Percentiles rank a stretch among this genome's conserved stretches.
Conservation (phyloP, 2,797 vertebrate species). For the Spondyliosoma cantharus region DNA sequence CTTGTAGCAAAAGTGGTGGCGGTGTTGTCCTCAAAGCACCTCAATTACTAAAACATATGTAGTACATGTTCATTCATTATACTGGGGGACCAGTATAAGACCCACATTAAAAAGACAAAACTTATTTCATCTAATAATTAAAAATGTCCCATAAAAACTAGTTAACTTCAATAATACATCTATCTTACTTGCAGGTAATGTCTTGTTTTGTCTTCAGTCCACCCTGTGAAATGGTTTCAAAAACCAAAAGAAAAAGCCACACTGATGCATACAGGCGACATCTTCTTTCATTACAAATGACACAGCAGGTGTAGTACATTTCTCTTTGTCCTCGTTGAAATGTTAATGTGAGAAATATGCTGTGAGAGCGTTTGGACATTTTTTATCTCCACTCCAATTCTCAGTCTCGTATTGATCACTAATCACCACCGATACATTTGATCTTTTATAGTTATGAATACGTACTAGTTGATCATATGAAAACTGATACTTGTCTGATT, state of each 20-base stretch:
- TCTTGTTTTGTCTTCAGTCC: neutral
- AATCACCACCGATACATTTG: neutral
- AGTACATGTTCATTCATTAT: neutral
- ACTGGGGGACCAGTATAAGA: too few relatives aligned
- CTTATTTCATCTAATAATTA: neutral
- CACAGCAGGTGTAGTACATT: constrained; percentile 32
- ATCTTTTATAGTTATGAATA: neutral
- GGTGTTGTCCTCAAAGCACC: neutral
- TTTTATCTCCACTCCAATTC: neutral
- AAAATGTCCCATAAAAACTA: constrained; percentile 8
- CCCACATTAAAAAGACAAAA: neutral
- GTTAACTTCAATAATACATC: constrained; percentile 7
- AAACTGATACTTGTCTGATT: neutral
- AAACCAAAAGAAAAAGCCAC: constrained; percentile 26
- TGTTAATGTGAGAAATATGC: neutral
- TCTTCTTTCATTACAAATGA: constrained; percentile 23
- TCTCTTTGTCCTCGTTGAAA: constrained; percentile 9
- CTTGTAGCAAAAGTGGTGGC: neutral
- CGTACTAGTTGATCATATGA: neutral
- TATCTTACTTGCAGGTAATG: neutral
- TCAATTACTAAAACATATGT: constrained; percentile 6
- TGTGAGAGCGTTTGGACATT: neutral
- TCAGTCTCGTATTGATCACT: neutral
- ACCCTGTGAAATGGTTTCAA: constrained; percentile 2
- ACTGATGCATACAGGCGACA: constrained; percentile 22